phyloP scores from a whole-genome alignment of 2,113 vertebrate genomes.

The Osmerus mordax region DNA sequence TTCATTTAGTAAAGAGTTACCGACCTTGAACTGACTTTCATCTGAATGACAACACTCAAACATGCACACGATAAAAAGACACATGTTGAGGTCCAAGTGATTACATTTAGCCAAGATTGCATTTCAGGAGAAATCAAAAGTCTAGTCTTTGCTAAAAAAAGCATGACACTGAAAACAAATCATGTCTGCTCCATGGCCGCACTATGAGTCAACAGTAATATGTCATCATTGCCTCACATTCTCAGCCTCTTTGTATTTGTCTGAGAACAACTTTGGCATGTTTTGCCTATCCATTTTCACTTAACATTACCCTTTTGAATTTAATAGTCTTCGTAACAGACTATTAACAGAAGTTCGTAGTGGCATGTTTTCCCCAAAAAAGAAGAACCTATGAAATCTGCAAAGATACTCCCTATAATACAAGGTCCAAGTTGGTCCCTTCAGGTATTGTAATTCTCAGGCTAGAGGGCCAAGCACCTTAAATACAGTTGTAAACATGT shows the following conservation, averaged over 20 bases:
- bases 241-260: constrained; percentile 47
- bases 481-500: background rate
- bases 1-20: background rate
- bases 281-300: constrained; percentile 23
- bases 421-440: too few species aligned
- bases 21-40: background rate
- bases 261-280: constrained; percentile 46
- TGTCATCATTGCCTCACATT: constrained; percentile 49
- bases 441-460: too few species aligned
- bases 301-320: constrained; percentile 12
- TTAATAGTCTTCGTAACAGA: constrained; percentile 4
- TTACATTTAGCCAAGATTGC: constrained; percentile 38
- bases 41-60: background rate
- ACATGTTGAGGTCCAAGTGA: constrained; percentile 20
- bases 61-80: constrained; percentile 28
- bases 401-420: too few species aligned
- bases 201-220: constrained; percentile 44
- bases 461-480: background rate
- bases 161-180: constrained; percentile 56
- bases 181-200: constrained; percentile 34
- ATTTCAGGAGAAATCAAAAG: constrained; percentile 55
- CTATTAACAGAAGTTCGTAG: background rate
- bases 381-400: background rate
- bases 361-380: constrained; percentile 1
- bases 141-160: constrained; percentile 56